phyloP scores from a whole-genome alignment of 2,113 vertebrate genomes.

The Podarcis raffonei region DNA sequence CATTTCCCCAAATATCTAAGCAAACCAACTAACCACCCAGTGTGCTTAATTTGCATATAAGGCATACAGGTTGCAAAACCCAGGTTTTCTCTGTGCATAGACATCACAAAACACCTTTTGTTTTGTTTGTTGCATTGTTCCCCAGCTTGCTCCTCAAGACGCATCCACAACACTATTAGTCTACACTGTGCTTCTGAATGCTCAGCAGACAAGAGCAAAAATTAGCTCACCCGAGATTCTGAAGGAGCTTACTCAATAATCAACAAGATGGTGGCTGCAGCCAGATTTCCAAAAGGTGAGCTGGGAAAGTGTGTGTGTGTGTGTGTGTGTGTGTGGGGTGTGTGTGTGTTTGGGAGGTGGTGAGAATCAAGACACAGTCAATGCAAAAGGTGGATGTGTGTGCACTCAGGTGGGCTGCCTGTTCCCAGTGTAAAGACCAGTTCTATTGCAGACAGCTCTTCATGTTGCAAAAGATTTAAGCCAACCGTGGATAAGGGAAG shows the following conservation, averaged over 20 bases:
- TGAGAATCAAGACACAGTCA: not conserved
- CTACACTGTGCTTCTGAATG: no score
- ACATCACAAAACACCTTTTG: not conserved
- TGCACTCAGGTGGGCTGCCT: not conserved
- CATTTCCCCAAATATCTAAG: not conserved
- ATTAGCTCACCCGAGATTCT: not conserved
- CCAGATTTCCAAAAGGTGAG: constrained; percentile 49
- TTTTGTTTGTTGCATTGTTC: not conserved
- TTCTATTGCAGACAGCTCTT: not conserved
- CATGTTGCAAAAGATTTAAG: not conserved
- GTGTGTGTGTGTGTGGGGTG: no score
- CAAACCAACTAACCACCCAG: not conserved
- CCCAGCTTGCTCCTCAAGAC: no score
- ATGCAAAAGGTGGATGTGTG: not conserved
- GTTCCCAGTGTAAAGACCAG: no score
- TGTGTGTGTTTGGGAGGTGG: no score
- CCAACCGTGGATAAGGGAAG: not conserved
- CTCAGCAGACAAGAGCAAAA: not conserved
- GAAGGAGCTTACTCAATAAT: not conserved
- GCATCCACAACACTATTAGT: no score
- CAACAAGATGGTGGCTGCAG: constrained; percentile 70
- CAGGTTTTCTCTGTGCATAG: no score
- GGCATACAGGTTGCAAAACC: no score
- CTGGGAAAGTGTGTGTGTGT: not conserved
- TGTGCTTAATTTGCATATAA: not conserved